Percentiles rank a stretch among this genome's conserved stretches.
phyloP scores from a whole-genome alignment of 2,888 invertebrate species.

The Mimachlamys varia region DNA sequence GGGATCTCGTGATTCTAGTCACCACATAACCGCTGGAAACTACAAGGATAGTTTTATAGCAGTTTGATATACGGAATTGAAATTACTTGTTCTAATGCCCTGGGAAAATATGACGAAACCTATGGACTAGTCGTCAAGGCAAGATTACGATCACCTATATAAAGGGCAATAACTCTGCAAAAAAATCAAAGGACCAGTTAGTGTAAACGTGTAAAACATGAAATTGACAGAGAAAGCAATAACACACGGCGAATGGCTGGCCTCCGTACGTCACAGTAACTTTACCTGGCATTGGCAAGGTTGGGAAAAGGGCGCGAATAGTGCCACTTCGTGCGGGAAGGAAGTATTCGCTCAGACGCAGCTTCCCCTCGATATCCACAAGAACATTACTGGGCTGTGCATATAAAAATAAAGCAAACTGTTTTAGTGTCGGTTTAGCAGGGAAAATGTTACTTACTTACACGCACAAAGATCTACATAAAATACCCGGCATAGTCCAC shows the following conservation, averaged over 20 bases:
- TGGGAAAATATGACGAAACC: not conserved
- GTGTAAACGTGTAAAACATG: not conserved
- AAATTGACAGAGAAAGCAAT: not conserved
- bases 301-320: not conserved
- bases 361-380: constrained; percentile 70
- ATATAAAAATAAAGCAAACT: not conserved
- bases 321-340: constrained; percentile 45
- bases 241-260: not conserved
- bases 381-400: constrained; percentile 74
- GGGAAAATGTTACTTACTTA: no score
- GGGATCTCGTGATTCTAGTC: not conserved
- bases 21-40: not conserved
- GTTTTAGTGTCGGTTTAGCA: no score
- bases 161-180: not conserved
- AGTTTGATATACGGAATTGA: not conserved
- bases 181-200: not conserved
- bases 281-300: not conserved
- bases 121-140: not conserved
- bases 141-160: not conserved
- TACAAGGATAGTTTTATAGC: not conserved
- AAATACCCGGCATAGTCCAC: no score
- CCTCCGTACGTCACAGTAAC: not conserved
- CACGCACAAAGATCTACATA: no score
- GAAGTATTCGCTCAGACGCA: constrained; percentile 71
- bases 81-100: not conserved